Conservation (phyloP, 1,140 invertebrate genomes). For the Oryctes rhinoceros region DNA sequence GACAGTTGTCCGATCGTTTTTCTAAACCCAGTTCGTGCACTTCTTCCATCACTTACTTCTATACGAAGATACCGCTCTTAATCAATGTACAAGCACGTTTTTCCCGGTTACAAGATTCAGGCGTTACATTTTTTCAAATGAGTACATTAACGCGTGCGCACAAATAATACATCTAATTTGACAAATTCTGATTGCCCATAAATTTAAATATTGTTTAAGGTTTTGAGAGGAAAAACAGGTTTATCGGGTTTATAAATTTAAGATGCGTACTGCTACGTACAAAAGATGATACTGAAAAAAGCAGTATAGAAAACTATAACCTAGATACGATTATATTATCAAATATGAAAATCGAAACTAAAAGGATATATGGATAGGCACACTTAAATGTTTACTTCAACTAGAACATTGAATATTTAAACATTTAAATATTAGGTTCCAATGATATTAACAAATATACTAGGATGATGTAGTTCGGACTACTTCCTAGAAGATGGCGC, state of each 20-base stretch:
- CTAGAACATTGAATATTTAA: not conserved
- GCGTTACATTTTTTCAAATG: not conserved
- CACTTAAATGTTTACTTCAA: too few relatives aligned
- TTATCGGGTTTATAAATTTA: too few relatives aligned
- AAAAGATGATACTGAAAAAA: too few relatives aligned
- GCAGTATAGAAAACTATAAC: too few relatives aligned
- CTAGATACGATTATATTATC: too few relatives aligned
- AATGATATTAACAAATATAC: too few relatives aligned
- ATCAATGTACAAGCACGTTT: not conserved
- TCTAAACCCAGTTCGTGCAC: not conserved
- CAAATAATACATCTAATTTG: not conserved
- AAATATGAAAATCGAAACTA: too few relatives aligned
- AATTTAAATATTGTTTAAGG: constrained; percentile 5
- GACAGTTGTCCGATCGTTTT: not conserved
- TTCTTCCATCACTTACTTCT: not conserved
- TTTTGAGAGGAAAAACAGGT: not conserved
- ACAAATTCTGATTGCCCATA: not conserved
- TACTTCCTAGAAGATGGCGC: not conserved
- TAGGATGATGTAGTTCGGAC: too few relatives aligned
- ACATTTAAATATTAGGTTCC: too few relatives aligned
- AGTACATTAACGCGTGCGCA: not conserved
- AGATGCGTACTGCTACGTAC: too few relatives aligned
- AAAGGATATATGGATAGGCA: too few relatives aligned
- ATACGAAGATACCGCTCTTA: not conserved
- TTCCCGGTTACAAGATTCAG: not conserved